Base-by-base conservation (phyloP, 2,888 invertebrate genomes). In the Platycheirus albimanus region DNA sequence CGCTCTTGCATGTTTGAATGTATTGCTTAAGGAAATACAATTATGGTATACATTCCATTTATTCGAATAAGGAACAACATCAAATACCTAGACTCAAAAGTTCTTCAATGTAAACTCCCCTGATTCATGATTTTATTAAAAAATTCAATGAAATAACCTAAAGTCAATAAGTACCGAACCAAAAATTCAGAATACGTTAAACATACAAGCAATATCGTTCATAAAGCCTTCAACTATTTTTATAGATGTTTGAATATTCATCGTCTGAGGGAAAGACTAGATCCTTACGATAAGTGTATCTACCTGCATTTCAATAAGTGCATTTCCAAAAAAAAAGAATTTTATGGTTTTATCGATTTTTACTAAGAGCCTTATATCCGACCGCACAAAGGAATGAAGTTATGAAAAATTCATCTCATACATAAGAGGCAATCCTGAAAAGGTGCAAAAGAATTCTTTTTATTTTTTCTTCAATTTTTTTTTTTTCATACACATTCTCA, bases 341-440 rank as follows among this genome's bases (percentile, higher is more conserved):
- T 58, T 54, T 54, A 30, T 47, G 52, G 19, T 45, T 38, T 30
- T 61, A 51, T 63, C 45, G 69, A 70, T 63, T 69, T 54, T 6
- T 43, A 17, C 36, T 51, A 33, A 52, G 30, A 47, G 33, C 13
- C 52, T 54, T 64, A 33, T 8, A 24, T 43, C 52, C n/a, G n/a
- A 30, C 19, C 36, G 38, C 19, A 38, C 17, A 20, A 43, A 43
- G 38, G 33, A 47, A 41, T 71, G 8, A 43, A 51, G 51, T 49
- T 33, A 64, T 56, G 20, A 49, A 64, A 41, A 20, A 30, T 36
- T 47, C 30, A 17, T n/a, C 45, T 38, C 11, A 20, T 19, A 19
- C 30, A 20, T 10, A 19, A 17, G 19, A 49, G 28, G 2, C 51
- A 58, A 30, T 30, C 15, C 36, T 20, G 17, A 3, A 28, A 20